Base-by-base conservation (phyloP, 2,888 invertebrate genomes). In the Thelaira solivaga region DNA sequence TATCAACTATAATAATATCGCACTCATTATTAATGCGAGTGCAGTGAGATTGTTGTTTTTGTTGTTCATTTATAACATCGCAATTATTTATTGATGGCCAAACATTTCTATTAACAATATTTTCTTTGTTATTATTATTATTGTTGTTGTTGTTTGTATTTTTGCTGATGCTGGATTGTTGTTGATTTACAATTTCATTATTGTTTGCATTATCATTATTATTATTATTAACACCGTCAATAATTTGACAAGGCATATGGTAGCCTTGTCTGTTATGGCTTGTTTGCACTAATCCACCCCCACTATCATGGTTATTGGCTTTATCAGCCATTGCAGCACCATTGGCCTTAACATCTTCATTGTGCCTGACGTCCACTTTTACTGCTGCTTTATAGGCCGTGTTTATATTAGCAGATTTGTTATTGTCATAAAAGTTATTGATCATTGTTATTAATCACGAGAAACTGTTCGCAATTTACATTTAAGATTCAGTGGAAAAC, bases 1-100 rank as follows among this genome's bases (percentile, higher is more conserved):
- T 76, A 41, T 79, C 79, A 22, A 75, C 57, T 20, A 75, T 67
- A 68, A 75, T 57, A 68, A 75, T 76, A 67, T 79, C 79, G 39
- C 62, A 68, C 16, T 69, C 64, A 45, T 64, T 68, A 39, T 67
- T 64, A 11, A 22, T 36, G 22, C 47, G 26, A 41, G 31, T 62
- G 53, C 29, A 49, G 13, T 18, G 57, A n/a, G 39, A 8, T 43
- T 77, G 57, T 13, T 80, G 53, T 20, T 51, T 6, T 18, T 75
- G 53, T 45, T 72, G 71, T 18, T 76, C 43, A 10, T 47, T 53
- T 10, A 16, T 0, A 34, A 29, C 16, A 11, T 59, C 43, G 16
- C 13, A 8, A 13, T 4, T 22, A 5, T 4, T 13, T 16, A 20
- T 53, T 53, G 57, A 11, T 26, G 59, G 7, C 55, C 64, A 71